A percentile compares a stretch with the other conserved stretches of the same genome.
Evolutionary conservation across 2,797 vertebrate species (phyloP).

Genomic region (Lemur catta): DNA sequence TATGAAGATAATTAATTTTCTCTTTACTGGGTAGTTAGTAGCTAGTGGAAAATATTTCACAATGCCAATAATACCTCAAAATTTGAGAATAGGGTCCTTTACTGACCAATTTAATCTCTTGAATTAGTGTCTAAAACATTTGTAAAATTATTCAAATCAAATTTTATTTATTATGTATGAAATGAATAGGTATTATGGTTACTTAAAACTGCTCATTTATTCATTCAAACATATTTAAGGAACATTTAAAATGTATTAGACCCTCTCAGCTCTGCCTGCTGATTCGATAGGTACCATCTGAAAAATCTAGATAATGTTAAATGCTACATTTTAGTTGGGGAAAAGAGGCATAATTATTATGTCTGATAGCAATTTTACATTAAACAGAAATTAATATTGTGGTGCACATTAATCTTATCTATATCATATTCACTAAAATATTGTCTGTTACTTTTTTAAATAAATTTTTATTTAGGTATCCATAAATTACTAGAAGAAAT

Average conservation of each 20-base stretch:
- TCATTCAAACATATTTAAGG: neutral
- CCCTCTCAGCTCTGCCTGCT: neutral
- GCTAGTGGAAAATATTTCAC: neutral
- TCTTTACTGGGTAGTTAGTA: neutral
- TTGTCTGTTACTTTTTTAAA: neutral
- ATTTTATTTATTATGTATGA: neutral
- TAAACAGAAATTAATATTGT: neutral
- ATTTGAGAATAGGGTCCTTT: neutral
- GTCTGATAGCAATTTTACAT: neutral
- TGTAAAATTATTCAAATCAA: neutral
- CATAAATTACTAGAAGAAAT: neutral
- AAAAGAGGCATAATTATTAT: neutral
- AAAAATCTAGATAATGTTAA: neutral
- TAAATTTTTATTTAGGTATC: neutral
- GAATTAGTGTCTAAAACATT: slow-evolving; percentile 4
- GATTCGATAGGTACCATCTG: neutral
- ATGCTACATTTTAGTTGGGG: neutral
- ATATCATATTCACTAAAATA: neutral
- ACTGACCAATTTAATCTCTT: neutral
- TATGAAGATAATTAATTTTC: neutral
- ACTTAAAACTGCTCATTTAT: neutral
- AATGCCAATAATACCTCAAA: neutral
- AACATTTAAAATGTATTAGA: neutral
- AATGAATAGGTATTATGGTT: neutral
- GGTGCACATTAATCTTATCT: neutral